Evolutionary conservation across 2,888 invertebrate genomes (phyloP).

Genomic region (Catocala nupta): DNA sequence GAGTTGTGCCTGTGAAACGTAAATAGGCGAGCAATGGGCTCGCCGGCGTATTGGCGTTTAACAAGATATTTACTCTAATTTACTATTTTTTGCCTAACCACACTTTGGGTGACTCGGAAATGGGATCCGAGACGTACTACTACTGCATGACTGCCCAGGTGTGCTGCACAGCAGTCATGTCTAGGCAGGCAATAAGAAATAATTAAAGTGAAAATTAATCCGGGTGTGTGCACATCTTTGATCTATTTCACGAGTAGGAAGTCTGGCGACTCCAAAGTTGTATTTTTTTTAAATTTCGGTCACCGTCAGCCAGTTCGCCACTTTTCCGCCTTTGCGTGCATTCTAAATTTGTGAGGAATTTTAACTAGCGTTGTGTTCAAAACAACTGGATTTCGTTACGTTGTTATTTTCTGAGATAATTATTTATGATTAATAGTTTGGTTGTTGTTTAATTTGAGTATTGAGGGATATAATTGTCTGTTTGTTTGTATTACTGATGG

Average conservation of each 20-base stretch:
- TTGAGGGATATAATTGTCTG: background rate
- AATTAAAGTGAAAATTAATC: constrained; percentile 74
- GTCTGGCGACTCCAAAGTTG: constrained; percentile 45
- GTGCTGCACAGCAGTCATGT: no score
- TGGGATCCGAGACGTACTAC: no score
- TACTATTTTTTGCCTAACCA: no score
- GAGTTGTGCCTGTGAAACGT: no score
- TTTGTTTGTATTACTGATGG: background rate
- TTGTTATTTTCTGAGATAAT: constrained; percentile 17
- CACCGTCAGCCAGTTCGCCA: constrained; percentile 32
- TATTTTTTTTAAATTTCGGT: constrained; percentile 46
- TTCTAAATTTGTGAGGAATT: constrained; percentile 53
- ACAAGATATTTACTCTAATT: no score
- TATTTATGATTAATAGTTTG: constrained; percentile 10
- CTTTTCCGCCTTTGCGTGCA: constrained; percentile 51
- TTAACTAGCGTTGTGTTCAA: constrained; percentile 43
- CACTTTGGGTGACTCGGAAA: no score
- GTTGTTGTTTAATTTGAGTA: background rate
- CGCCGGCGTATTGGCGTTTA: no score
- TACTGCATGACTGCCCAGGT: no score
- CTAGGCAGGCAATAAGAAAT: constrained; percentile 45
- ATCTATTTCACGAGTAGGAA: constrained; percentile 77
- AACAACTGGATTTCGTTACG: constrained; percentile 27
- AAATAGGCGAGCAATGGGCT: no score
- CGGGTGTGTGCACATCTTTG: constrained; percentile 63